Percentiles rank a stretch among this genome's conserved stretches.
Conservation (phyloP, 2,888 invertebrate species). For the Scaptodrosophila latifasciaeformis region DNA sequence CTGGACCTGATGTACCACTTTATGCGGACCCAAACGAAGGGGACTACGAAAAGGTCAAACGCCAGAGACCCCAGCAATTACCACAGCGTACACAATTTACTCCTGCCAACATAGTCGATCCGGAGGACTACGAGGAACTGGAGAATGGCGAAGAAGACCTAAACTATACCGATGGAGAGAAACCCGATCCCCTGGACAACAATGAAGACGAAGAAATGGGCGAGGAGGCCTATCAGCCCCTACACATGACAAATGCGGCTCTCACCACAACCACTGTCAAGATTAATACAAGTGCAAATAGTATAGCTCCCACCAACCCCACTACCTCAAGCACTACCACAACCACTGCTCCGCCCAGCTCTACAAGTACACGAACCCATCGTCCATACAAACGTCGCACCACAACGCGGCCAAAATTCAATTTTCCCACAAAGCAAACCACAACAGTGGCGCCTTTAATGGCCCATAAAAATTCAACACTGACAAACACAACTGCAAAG, state of each 20-base stretch:
- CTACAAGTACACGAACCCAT: slow-evolving; percentile 7
- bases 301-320: background rate
- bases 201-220: slow-evolving; percentile 1
- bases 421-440: background rate
- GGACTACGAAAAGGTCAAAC: slow-evolving; percentile 31
- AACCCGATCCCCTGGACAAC: slow-evolving; percentile 25
- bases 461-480: slow-evolving; percentile 5
- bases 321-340: background rate
- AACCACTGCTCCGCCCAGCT: slow-evolving; percentile 9
- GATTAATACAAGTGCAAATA: background rate
- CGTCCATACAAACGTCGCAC: slow-evolving; percentile 6
- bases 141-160: slow-evolving; percentile 30
- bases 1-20: slow-evolving; percentile 41
- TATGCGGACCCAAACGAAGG: slow-evolving; percentile 31
- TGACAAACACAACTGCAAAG: background rate
- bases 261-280: background rate
- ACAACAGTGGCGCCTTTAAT: background rate
- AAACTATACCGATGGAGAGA: slow-evolving; percentile 32
- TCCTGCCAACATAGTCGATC: slow-evolving; percentile 27
- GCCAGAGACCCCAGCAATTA: slow-evolving; percentile 26
- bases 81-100: slow-evolving; percentile 41
- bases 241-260: slow-evolving; percentile 15
- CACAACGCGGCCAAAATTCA: slow-evolving; percentile 22
- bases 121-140: slow-evolving; percentile 32
- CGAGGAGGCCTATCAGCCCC: slow-evolving; percentile 30